Percentiles rank a stretch among this genome's conserved stretches.
Evolutionary conservation across 2,113 vertebrate genomes (phyloP).

Genomic region (Cynoglossus semilaevis): DNA sequence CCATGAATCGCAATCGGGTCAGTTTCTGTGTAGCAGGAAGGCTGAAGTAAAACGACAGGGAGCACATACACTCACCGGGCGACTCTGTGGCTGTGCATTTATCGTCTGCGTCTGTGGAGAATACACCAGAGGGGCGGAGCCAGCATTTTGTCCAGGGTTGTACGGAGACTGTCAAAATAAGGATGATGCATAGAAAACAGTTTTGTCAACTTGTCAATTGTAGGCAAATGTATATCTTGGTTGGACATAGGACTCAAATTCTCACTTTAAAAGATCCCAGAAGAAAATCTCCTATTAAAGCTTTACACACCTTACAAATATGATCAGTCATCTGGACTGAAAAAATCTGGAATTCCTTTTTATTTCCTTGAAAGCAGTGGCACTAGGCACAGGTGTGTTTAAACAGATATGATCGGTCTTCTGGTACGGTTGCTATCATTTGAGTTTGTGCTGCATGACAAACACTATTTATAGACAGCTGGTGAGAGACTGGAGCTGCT

Average conservation of each 20-base stretch:
- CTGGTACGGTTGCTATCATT: conserved; percentile 27
- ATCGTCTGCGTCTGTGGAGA: conserved; percentile 92
- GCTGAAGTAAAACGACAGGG: conserved; percentile 22
- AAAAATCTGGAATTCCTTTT: not conserved
- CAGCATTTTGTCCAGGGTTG: conserved; percentile 93
- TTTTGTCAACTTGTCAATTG: not conserved
- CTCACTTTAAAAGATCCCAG: too few species aligned
- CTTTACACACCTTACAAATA: not conserved
- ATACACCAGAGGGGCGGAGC: conserved; percentile 88
- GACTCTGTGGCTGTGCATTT: conserved; percentile 92
- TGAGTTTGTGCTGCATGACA: conserved; percentile 35
- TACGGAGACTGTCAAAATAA: conserved; percentile 84
- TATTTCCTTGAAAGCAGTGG: too few species aligned
- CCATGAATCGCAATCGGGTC: conserved; percentile 15
- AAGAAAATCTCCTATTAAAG: too few species aligned
- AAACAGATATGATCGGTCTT: conserved; percentile 15
- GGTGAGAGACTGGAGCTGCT: conserved; percentile 36
- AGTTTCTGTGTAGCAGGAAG: not conserved
- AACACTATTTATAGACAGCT: conserved; percentile 45
- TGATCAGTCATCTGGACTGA: too few species aligned
- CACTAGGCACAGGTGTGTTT: conserved; percentile 23
- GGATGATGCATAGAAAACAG: not conserved
- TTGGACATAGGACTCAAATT: too few species aligned
- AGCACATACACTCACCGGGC: conserved; percentile 84
- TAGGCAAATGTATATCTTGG: too few species aligned